Percentiles rank a stretch among this genome's conserved stretches.
Conservation (phyloP, 2,888 invertebrate species). For the Digitonthophagus gazella region DNA sequence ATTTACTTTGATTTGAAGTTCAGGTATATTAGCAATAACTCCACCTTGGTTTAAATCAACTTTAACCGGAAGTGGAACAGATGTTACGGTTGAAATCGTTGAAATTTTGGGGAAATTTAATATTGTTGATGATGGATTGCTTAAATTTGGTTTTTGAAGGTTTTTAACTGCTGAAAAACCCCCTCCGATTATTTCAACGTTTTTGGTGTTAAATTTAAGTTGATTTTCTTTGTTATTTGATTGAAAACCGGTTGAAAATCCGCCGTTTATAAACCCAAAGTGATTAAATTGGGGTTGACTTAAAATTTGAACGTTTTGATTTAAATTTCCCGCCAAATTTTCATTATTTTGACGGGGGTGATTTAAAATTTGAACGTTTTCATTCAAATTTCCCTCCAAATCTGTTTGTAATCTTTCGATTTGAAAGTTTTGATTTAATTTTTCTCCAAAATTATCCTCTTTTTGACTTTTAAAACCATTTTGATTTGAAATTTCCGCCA, state of each 20-base stretch:
- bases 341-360: background rate
- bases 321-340: background rate
- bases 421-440: no score
- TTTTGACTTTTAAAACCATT: no score
- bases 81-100: conserved; percentile 37
- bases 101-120: conserved; percentile 31
- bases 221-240: no score
- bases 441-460: no score
- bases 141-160: conserved; percentile 7
- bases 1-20: conserved; percentile 43
- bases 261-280: conserved; percentile 2
- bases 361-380: no score
- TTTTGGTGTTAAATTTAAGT: no score
- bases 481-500: background rate
- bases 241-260: background rate
- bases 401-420: background rate
- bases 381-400: background rate
- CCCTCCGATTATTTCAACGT: conserved; percentile 43
- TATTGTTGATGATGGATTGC: conserved; percentile 4
- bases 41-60: conserved; percentile 31
- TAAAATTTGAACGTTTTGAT: background rate
- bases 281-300: background rate
- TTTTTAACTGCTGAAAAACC: conserved; percentile 44
- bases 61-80: conserved; percentile 42
- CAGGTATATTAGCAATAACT: conserved; percentile 45